Percentiles rank a stretch among this genome's conserved stretches.
These are phyloP conservation scores for Spodoptera littoralis DNA, from an alignment of 2,888 invertebrate species.

Conservation along the genomic window DNA sequence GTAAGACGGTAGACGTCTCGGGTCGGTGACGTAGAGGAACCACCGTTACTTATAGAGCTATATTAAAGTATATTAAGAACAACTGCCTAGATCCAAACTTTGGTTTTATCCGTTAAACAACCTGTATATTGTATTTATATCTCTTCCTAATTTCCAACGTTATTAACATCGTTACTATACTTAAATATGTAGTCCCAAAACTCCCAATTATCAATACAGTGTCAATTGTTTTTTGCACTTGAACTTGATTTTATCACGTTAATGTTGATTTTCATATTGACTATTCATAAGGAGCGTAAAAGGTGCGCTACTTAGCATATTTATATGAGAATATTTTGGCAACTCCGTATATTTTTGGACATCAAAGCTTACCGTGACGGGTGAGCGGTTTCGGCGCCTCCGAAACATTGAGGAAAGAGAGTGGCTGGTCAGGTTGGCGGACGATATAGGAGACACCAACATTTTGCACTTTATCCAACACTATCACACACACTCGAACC, in stretches of 20 bases:
- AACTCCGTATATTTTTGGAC: conserved; percentile 38
- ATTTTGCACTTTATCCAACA: conserved; percentile 61
- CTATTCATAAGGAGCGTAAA: conserved; percentile 30
- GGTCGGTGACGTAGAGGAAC: conserved; percentile 49
- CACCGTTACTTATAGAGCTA: conserved; percentile 48
- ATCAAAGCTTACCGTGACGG: conserved; percentile 68
- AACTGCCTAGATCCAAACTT: conserved; percentile 13
- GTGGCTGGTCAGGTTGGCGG: conserved; percentile 72
- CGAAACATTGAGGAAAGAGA: conserved; percentile 80
- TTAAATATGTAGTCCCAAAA: too few species aligned
- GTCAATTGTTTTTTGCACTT: conserved; percentile 7
- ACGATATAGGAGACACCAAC: conserved; percentile 74
- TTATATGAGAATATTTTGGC: conserved; percentile 17
- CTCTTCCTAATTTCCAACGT: too few species aligned
- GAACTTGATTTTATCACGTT: conserved; percentile 18
- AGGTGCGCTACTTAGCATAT: conserved; percentile 10
- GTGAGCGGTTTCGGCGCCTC: conserved; percentile 70
- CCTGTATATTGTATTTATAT: too few species aligned
- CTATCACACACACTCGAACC: conserved; percentile 57
- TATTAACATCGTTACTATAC: too few species aligned
- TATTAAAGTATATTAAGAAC: conserved; percentile 38
- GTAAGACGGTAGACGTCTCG: conserved; percentile 34
- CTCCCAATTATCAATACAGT: background rate
- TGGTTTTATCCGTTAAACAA: too few species aligned
- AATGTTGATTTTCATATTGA: conserved; percentile 24